Evolutionary conservation across 2,113 vertebrate species (phyloP), one percentile per base, ranked within the genome.

Genomic region (Macquaria ambigua): DNA sequence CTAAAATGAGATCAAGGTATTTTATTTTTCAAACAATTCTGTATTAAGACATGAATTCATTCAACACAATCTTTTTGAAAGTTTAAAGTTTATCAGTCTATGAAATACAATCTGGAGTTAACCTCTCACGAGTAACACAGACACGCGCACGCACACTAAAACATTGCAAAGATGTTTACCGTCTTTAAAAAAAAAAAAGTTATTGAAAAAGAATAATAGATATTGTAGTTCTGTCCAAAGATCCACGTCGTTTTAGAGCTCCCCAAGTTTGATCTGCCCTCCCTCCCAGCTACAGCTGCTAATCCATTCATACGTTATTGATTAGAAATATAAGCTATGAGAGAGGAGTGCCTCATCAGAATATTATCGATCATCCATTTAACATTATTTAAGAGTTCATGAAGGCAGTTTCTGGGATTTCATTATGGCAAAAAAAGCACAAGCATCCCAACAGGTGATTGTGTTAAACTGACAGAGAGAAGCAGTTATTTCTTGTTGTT

Each of bases 1-100:
- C 55, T 34, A 25, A 41, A 85, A 77, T 93, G 93, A 95, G 93
- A 95, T 95, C 93, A 94, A 94, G 77, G 77, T 90, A 77, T 92
- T 95, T 94, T 96, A 92, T 94, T 95, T 94, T 94, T 93, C 93
- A 95, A 95, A 95, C 94, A 94, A 92, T 94, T 92, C 89, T 92
- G 93, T 91, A 93, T 95, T 94, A 95, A 94, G 95, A 96, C 96
- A 93, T 91, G 89, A 94, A 93, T 91, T 95, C 93, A 94, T 94
- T 94, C 93, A 95, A 93, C 94, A 95, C 92, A 95, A 94, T 93
- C 89, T 89, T 93, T 34, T 89, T 93, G 76, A 95, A 93, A 94
- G 93, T 91, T 93, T 92, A 91, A 94, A 94, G 90, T 90, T 92
- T 82, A 91, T 95, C 91, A 91, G 87, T 92, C 91, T 91, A 92